Base-by-base conservation (phyloP, 2,888 invertebrate genomes). In the Trissolcus japonicus region DNA sequence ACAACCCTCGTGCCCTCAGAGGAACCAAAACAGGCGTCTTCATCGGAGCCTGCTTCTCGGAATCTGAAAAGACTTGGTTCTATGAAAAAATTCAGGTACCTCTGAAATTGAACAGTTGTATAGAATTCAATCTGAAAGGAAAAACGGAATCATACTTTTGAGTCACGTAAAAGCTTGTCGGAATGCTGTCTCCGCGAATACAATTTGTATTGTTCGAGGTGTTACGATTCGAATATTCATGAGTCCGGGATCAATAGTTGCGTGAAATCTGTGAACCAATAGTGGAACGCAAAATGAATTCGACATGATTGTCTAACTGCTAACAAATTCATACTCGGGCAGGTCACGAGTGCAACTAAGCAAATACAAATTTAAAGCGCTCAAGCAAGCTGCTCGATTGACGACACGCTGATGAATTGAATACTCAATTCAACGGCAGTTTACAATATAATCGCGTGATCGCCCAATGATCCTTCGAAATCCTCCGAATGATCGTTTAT, bases 21-120 rank as follows among this genome's bases (percentile, higher is more conserved):
- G 95, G 95, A 0, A 90, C 91, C 0, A 92, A 91, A 80, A 94
- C 94, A 0, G 95, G 94, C 41, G 95, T 95, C 0, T 94, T 93
- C 84, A 90, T 95, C 40, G 95, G 94, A 7, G 91, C 92, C 9
- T 93, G 93, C 79, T 92, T 92, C 78, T 93, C 94, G 0, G 95
- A 95, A 85, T 92, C 94, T 0, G 93, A 93, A 82, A 94, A 94
- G 81, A 93, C 93, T 0, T 93, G 94, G 91, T 92, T 94, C 75
- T 91, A 91, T 75, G 94, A 94, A 83, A 92, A 93, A 75, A 91
- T 93, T 11, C 91, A 92, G 90, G 91, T 94, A 25, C 29, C 16
- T 13, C 29, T 46, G 19, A 40, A 54, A 65, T 54, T 29, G 46
- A 46, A 46, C n/a, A n/a, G n/a, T n/a, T n/a, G n/a, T n/a, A n/a